Base-by-base conservation (phyloP, 2,113 vertebrate species). In the Pavo muticus region DNA sequence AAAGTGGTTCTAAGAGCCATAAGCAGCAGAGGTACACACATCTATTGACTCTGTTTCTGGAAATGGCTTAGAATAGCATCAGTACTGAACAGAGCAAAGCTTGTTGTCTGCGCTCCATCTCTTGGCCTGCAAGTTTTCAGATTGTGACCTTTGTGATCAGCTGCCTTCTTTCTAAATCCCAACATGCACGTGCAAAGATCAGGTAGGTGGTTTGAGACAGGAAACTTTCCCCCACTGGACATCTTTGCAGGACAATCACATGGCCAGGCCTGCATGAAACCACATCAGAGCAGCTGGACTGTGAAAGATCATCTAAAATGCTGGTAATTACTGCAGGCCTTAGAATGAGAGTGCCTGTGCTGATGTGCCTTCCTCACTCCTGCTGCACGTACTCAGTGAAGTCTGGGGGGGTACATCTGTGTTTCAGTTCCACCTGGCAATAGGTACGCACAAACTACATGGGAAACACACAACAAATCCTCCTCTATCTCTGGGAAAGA, bases 61-160 rank as follows among this genome's bases (percentile, higher is more conserved):
- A 80, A 84, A 47, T 7, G 12, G 27, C 20, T 42, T 32, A 2
- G 23, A 5, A 5, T 3, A 21, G 17, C 3, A 44, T 0, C 35
- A 42, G 20, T 14, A 29, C 42, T 32, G 32, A 13, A 32, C 11
- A 59, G 50, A 35, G 10, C 48, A 59, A 52, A 91, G 29, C 39
- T 59, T 11, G 7, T 37, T 47, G 21, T 37, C 29, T 21, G 5
- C 25, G 7, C 44, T 69, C 30, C n/a, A 6, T 21, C 25, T 47
- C 63, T 60, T 47, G 54, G 44, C 42, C 57, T 42, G 42, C 12
- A 19, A 25, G 23, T 30, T 60, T 60, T 37, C 78, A 16, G 44
- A 21, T 18, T 35, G 6, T 3, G 40, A 78, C 23, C 67, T 68
- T 42, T 42, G 60, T 35, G 23, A 56, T 32, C 35, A 47, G 5